Conservation (phyloP, 2,888 invertebrate genomes). For the Antheraea yamamai region DNA sequence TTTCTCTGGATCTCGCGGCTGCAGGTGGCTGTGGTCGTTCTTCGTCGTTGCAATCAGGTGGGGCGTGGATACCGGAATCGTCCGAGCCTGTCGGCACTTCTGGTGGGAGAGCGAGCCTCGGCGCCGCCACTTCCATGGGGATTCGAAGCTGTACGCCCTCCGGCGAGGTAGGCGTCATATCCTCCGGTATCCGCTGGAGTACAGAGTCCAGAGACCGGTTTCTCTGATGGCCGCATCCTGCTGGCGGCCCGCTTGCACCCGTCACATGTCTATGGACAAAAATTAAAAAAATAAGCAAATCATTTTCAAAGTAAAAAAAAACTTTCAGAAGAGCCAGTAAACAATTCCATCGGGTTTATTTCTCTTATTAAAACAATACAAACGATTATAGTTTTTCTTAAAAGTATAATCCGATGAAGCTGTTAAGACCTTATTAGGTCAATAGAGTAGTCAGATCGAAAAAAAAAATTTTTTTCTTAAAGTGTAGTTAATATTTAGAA, state of each 20-base stretch:
- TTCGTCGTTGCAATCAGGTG: slow-evolving; percentile 73
- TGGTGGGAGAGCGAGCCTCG: slow-evolving; percentile 80
- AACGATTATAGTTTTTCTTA: too few relatives aligned
- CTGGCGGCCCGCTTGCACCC: slow-evolving; percentile 70
- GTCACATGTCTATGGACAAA: slow-evolving; percentile 77
- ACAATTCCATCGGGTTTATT: too few relatives aligned
- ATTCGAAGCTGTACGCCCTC: slow-evolving; percentile 70
- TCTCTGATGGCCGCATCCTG: slow-evolving; percentile 88
- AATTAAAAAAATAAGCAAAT: slow-evolving; percentile 27
- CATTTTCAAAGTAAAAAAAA: too few relatives aligned
- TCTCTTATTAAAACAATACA: too few relatives aligned
- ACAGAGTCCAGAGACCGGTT: slow-evolving; percentile 95
- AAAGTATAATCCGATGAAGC: too few relatives aligned
- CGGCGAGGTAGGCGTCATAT: slow-evolving; percentile 83
- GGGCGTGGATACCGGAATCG: slow-evolving; percentile 87
- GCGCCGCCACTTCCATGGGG: slow-evolving; percentile 71
- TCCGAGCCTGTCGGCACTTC: slow-evolving; percentile 86
- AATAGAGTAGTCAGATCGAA: too few relatives aligned
- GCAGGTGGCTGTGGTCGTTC: slow-evolving; percentile 76
- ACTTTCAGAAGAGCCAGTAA: too few relatives aligned
- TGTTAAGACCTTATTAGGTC: too few relatives aligned
- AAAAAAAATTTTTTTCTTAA: too few relatives aligned
- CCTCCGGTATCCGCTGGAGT: slow-evolving; percentile 93
- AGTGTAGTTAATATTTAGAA: too few relatives aligned
- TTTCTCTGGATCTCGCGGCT: slow-evolving; percentile 86